Evolutionary conservation across 2,888 invertebrate genomes (phyloP).

Genomic region (Pseudolycoriella hygida): DNA sequence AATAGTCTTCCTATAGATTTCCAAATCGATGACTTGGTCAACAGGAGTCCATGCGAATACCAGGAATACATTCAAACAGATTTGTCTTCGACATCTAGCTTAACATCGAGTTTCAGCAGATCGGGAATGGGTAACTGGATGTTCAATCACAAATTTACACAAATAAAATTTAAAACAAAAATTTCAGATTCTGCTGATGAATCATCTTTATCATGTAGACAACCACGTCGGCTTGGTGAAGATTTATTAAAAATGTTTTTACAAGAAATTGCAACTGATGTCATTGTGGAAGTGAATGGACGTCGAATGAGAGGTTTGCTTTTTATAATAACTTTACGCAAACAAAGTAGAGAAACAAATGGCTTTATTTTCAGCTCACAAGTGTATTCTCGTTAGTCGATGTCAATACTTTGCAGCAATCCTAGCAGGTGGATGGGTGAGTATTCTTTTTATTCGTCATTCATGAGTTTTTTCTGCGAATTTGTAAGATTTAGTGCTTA

Average conservation of each 20-base stretch:
- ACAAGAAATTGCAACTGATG: conserved; percentile 79
- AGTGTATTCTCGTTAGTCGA: conserved; percentile 76
- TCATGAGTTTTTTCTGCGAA: too few species aligned
- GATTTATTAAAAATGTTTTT: conserved; percentile 81
- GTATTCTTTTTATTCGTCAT: too few species aligned
- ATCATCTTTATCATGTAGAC: conserved; percentile 29
- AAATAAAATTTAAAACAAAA: neutral
- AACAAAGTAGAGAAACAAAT: too few species aligned
- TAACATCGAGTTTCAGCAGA: conserved; percentile 38
- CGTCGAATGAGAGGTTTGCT: conserved; percentile 42
- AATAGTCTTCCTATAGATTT: conserved; percentile 28
- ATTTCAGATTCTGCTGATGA: conserved; percentile 32
- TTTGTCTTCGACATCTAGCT: conserved; percentile 35
- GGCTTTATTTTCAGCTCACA: conserved; percentile 45
- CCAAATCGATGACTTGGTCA: conserved; percentile 14
- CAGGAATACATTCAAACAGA: conserved; percentile 34
- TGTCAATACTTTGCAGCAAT: conserved; percentile 89
- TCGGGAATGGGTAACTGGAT: conserved; percentile 34
- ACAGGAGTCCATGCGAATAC: conserved; percentile 22
- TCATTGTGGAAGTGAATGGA: conserved; percentile 67
- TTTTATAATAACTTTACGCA: too few species aligned
- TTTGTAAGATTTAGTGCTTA: too few species aligned
- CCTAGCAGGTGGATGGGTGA: conserved; percentile 66
- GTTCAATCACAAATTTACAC: neutral
- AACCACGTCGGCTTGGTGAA: conserved; percentile 54